Evolutionary conservation across 1,140 invertebrate genomes (phyloP), one percentile per base, ranked within the genome.

Genomic region (Conus ventricosus): DNA sequence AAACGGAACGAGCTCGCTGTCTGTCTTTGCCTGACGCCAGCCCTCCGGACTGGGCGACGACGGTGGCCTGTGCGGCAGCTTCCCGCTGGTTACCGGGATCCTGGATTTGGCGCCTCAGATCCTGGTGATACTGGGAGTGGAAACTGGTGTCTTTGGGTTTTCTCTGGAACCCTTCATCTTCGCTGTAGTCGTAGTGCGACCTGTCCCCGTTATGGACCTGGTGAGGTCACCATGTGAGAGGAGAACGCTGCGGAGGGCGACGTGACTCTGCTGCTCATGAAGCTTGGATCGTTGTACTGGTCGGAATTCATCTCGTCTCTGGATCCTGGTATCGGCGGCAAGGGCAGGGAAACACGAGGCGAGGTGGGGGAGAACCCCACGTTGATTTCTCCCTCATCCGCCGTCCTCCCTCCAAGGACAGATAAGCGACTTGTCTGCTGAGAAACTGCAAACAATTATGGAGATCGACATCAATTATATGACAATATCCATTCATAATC

Each of bases 311-410:
- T 27, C 17, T 27, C 15, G 53, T 5, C n/a, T 71, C 13, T 78
- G 71, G 71, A 57, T 20, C 53, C 8, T 5, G 85, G 85, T 15
- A 87, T 20, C 6, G 85, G 85, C 6, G 85, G 85, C 20, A 87
- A 54, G 13, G 85, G 85, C 25, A 87, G 85, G 23, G 71, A 78
- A 3, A 25, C 17, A n/a, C 71, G 75, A 8, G 67, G 27, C 2
- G 84, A 85, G 3, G 84, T 85, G 15, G 84, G 75, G 8, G 85
- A 78, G 53, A 57, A 87, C 7, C 71, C 75, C 23, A 78, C 8
- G 85, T 75, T 25, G 71, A 55, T 0, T 15, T 63, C 55, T 23
- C 82, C 78, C 27, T 51, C 27, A 20, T 23, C 53, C 55, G 76
- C 11, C 51, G 51, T 7, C 51, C 51, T 71, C 6, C 67, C 13